Evolutionary conservation across 2,797 vertebrate species (phyloP), one percentile per base, ranked within the genome.

Genomic region (Malacoctenus gilli): DNA sequence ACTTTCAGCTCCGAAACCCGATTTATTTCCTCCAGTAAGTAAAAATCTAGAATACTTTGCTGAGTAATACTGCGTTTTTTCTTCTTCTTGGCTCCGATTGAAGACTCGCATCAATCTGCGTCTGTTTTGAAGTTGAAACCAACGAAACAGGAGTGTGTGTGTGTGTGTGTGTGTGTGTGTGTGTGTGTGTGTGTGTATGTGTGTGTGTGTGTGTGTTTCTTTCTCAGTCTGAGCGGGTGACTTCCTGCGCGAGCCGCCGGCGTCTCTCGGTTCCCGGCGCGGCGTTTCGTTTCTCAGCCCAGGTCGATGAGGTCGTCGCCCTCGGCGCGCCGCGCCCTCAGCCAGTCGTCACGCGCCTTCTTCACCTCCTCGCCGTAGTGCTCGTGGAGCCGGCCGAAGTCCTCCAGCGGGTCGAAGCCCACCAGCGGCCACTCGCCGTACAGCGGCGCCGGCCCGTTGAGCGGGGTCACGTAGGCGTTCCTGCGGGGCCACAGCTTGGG

Each of bases 361-460:
- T 78, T 75, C 1, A 98, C 92, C 72, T 97, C 95, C 60, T 92
- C 91, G 12, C 96, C 95, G 0, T 95, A 98, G 80, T 92, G 91
- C 20, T 89, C 85, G 5, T 98, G 96, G 36, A 98, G 88, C 74
- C 92, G 94, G 25, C 76, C 69, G 25, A 93, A 93, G 1, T 92
- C 89, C 36, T 89, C 82, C 0, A 87, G 68, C 0, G 85, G 75
- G 52, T 90, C 79, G 0, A 86, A 84, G 18, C 78, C 85, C 28
- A 91, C 79, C 44, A 78, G 8, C 15, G 91, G 86, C 92, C 92
- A 92, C 43, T 92, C 91, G 1, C 87, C 85, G 3, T 77, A 83
- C 14, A 22, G 25, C 4, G 89, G 87, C 0, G 77, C 85, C 0
- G 91, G 90, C 5, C 87, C 89, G 9, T 91, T 91, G 0, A 93